phyloP scores from a whole-genome alignment of 2,113 vertebrate genomes.

The Aegithalos caudatus region DNA sequence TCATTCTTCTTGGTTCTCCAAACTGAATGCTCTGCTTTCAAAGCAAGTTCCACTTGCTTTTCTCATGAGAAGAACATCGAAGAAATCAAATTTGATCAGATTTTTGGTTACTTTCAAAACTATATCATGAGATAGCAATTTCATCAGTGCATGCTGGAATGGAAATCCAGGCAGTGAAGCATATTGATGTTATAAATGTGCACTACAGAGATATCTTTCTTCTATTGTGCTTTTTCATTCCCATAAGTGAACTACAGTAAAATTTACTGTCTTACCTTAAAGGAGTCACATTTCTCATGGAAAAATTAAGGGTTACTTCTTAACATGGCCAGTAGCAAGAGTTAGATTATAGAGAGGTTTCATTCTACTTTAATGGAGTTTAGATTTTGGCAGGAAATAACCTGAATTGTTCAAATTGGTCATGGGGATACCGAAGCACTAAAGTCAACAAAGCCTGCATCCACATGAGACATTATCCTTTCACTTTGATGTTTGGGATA shows the following conservation, averaged over 20 bases:
- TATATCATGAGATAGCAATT: slow-evolving; percentile 45
- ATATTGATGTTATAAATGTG: slow-evolving; percentile 25
- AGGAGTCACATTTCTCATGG: slow-evolving; percentile 10
- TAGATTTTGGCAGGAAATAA: neutral
- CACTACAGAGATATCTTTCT: neutral
- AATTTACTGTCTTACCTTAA: slow-evolving; percentile 31
- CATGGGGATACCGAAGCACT: neutral
- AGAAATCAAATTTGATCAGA: slow-evolving; percentile 48
- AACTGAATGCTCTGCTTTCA: neutral
- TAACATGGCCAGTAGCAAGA: neutral
- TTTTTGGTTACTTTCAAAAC: slow-evolving; percentile 38
- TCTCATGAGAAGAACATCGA: slow-evolving; percentile 23
- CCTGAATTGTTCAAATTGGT: neutral
- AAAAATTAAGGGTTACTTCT: neutral
- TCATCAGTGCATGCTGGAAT: neutral
- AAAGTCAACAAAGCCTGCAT: neutral
- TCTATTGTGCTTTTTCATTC: slow-evolving; percentile 11
- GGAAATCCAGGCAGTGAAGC: slow-evolving; percentile 25
- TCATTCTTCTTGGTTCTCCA: neutral
- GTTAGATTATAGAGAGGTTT: neutral
- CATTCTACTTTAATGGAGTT: neutral
- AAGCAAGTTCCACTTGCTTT: slow-evolving; percentile 13
- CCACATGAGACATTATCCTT: neutral
- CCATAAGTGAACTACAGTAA: slow-evolving; percentile 29
- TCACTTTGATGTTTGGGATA: neutral